Conservation (phyloP, 1,140 invertebrate species). For the Plutomurus gul region DNA sequence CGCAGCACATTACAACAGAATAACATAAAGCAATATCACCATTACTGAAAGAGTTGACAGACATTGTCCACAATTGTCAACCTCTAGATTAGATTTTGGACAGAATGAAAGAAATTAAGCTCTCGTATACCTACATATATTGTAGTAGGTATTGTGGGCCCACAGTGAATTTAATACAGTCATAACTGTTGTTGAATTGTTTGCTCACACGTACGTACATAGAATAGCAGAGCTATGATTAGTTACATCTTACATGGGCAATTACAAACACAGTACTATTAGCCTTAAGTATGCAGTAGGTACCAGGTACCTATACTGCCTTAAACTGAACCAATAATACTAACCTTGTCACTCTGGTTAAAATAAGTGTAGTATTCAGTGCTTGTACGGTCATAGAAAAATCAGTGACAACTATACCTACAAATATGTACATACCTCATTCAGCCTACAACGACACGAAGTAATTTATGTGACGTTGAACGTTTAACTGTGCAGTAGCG, state of each 20-base stretch:
- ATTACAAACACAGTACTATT: no score
- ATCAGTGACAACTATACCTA: no score
- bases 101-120: no score
- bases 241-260: background rate
- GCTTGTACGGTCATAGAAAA: no score
- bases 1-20: background rate
- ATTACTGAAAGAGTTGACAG: slow-evolving; percentile 25
- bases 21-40: slow-evolving; percentile 1
- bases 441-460: no score
- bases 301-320: background rate
- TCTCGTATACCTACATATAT: no score
- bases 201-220: background rate
- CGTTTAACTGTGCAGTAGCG: no score
- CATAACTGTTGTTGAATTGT: slow-evolving; percentile 9
- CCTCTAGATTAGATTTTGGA: slow-evolving; percentile 20
- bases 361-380: background rate
- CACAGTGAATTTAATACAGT: background rate
- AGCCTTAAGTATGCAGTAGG: no score
- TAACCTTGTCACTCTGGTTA: background rate
- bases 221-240: background rate
- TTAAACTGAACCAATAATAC: background rate
- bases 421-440: no score
- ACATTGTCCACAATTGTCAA: slow-evolving; percentile 30
- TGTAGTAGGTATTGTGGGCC: no score
- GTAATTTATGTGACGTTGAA: slow-evolving; percentile 14